Base-by-base conservation (phyloP, 2,888 invertebrate genomes). In the Cheilosia variabilis region DNA sequence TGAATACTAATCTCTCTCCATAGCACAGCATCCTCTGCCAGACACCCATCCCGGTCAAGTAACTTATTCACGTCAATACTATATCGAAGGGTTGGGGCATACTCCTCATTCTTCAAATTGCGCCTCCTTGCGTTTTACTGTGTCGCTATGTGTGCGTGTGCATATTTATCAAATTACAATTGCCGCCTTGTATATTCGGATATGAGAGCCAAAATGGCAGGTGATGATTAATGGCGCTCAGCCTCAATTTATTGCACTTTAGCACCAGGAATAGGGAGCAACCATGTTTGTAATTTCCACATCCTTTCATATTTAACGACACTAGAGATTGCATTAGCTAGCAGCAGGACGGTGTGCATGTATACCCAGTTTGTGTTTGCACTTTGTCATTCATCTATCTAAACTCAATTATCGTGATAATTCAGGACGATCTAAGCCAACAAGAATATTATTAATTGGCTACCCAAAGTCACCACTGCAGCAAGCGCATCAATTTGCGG, bases 361-460 rank as follows among this genome's bases (percentile, higher is more conserved):
- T 9, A 4, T 37, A 13, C 13, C 4, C 13, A 13, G 13, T 37
- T 37, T 3, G 65, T 45, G 41, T 52, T 68, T 80, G 80, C 86
- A 87, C 81, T 87, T 82, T 82, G 87, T 82, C 82, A 87, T 87
- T 69, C 87, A 82, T 87, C 82, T 87, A 77, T 82, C 87, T 82
- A 87, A 87, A 87, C 87, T 87, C 82, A 87, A 87, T 87, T 87
- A 87, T 87, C 82, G 82, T 82, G 73, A 87, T 82, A 87, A 87
- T 87, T 82, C 77, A 69, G 87, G 60, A 69, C 87, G 82, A 81
- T 81, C 86, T 76, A 77, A 71, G 86, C 68, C 68, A 81, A 81
- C 86, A 86, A 77, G 86, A 76, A 86, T 66, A 81, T 81, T 86
- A 86, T 86, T 86, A 86, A 86, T 86, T 86, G 86, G 86, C 81